Percentiles rank a stretch among this genome's conserved stretches.
Evolutionary conservation across 2,113 vertebrate species (phyloP).

Genomic region (Pomatorhinus ruficollis): DNA sequence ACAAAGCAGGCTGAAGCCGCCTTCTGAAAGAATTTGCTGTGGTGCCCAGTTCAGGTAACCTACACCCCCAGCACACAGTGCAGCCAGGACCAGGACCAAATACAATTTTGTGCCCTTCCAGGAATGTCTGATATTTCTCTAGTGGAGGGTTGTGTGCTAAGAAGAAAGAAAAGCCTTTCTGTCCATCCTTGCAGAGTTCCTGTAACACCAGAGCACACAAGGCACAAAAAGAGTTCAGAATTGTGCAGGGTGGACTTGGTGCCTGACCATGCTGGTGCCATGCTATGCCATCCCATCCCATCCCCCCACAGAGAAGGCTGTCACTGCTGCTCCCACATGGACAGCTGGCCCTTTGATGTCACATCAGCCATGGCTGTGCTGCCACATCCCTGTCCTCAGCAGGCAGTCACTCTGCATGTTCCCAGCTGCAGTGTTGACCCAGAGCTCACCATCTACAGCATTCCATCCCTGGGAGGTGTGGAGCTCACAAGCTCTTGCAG

Average conservation of each 20-base stretch:
- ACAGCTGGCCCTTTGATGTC: not conserved
- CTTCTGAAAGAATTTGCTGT: not conserved
- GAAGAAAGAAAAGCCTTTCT: not conserved
- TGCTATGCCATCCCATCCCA: not conserved
- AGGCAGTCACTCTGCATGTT: not conserved
- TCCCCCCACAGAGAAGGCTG: not conserved
- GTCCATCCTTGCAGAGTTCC: not conserved
- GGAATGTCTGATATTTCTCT: not conserved
- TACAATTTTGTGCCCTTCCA: not conserved
- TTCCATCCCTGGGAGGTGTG: accelerated
- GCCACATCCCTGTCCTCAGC: not conserved
- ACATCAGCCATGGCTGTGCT: not conserved
- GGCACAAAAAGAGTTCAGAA: not conserved
- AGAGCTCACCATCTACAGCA: not conserved
- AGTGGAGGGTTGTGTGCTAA: not conserved
- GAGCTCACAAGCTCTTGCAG: not conserved
- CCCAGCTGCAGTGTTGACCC: not conserved
- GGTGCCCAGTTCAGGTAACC: not conserved
- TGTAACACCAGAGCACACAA: not conserved
- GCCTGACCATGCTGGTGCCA: accelerated
- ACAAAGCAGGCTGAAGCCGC: not conserved
- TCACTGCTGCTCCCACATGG: not conserved
- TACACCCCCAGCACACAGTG: not conserved
- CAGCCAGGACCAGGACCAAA: not conserved
- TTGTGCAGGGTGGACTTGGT: not conserved